Evolutionary conservation across 2,888 invertebrate species (phyloP), one percentile per base, ranked within the genome.

Genomic region (Thysanoteuthis rhombus): DNA sequence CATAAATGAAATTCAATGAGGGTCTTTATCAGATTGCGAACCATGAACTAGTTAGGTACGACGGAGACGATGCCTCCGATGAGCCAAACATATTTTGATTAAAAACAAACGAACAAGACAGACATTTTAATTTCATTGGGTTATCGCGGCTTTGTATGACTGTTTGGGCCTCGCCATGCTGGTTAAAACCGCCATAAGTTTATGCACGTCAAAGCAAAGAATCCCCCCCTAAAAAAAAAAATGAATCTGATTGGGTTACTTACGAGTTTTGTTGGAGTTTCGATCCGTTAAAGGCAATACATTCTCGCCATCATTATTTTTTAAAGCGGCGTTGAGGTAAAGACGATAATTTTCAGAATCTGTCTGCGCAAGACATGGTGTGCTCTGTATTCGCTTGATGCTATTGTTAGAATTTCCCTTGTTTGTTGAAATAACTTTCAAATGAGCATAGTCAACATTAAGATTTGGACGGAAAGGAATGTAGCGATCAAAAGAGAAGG

Each of bases 381-480:
- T 94, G 40, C 94, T 94, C 42, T 94, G 94, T n/a, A 90, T 32
- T 92, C 92, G 93, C 42, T 36, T 36, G 28, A 19, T 25, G 16
- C 0, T 28, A 36, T 52, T 36, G 36, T 45, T 45, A 16, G 42
- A 47, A 36, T 92, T 39, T 22, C n/a, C 92, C 25, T 42, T 40
- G 93, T 58, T 91, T 38, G 92, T 89, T 1, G 93, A 92, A 93
- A 95, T 93, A 12, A 95, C 92, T 93, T 94, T 94, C 42, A 94
- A 94, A 93, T 95, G 94, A 10, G 95, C 94, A 40, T 94, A 94
- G 32, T 95, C 95, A 0, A 95, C 94, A 93, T 95, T 94, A 89
- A 95, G 93, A 90, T 95, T 94, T 22, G 95, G 95, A 40, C 95
- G 94, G 47, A 94, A 95, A 0, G 95, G 95, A 47, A 95, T 95